Percentiles rank a stretch among this genome's conserved stretches.
phyloP scores from a whole-genome alignment of 2,888 invertebrate genomes.

The Zaprionus obscuricornis region DNA sequence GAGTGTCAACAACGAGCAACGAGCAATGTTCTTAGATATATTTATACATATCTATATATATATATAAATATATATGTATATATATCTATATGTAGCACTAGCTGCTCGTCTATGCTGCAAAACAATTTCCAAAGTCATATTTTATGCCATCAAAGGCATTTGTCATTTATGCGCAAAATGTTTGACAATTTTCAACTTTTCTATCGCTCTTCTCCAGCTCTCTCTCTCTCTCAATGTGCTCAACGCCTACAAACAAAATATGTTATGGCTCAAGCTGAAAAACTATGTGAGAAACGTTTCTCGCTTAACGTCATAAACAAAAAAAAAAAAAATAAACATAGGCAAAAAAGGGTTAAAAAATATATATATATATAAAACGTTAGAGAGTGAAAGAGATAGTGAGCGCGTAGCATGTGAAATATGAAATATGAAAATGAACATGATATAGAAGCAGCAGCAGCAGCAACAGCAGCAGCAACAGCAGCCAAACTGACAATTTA shows the following conservation, averaged over 20 bases:
- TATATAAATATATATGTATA: no score
- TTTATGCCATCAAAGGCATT: constrained; percentile 77
- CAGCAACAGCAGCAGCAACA: constrained; percentile 19
- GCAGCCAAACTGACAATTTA: constrained; percentile 64
- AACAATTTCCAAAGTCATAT: constrained; percentile 78
- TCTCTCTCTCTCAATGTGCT: background rate
- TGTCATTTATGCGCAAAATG: constrained; percentile 76
- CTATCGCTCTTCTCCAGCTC: background rate
- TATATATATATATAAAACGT: constrained; percentile 33
- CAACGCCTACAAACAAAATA: background rate
- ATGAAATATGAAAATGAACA: constrained; percentile 24
- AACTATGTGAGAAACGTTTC: constrained; percentile 60
- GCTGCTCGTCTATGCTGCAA: constrained; percentile 73
- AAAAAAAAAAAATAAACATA: constrained; percentile 14
- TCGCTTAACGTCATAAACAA: constrained; percentile 58
- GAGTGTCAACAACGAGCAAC: constrained; percentile 25
- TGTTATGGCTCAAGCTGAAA: constrained; percentile 27
- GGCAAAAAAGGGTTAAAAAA: constrained; percentile 46
- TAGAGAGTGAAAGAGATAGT: constrained; percentile 10
- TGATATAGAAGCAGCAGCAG: constrained; percentile 18
- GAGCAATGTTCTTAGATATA: no score
- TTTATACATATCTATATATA: no score
- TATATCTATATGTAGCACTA: no score
- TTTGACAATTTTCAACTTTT: constrained; percentile 60
- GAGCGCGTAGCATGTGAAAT: constrained; percentile 9